phyloP scores from a whole-genome alignment of 2,113 vertebrate genomes.

The Rhizomys pruinosus region DNA sequence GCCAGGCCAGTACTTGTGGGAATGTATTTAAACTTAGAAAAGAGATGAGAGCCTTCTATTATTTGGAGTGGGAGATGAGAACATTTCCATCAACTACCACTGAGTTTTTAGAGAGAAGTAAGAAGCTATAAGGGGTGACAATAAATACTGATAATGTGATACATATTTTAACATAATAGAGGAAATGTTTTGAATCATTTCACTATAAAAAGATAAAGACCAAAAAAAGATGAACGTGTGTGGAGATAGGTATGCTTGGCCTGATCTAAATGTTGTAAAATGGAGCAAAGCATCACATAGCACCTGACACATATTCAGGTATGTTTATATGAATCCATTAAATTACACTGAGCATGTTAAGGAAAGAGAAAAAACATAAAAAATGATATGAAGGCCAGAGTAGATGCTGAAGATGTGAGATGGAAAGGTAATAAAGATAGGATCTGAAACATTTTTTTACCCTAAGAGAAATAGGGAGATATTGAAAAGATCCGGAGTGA shows the following conservation, averaged over 20 bases:
- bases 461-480: background rate
- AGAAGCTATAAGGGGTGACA: no score
- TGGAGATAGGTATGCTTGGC: background rate
- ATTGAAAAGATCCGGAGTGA: background rate
- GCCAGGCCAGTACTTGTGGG: background rate
- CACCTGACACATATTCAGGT: background rate
- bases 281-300: background rate
- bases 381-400: rapidly evolving
- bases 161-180: background rate
- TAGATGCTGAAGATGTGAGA: background rate
- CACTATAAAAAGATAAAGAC: background rate
- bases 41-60: background rate
- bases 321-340: background rate
- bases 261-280: background rate
- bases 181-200: background rate
- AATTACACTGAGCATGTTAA: background rate
- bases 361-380: background rate
- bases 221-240: background rate
- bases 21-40: background rate
- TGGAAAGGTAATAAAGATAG: background rate
- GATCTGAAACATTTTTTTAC: background rate
- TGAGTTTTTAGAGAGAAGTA: background rate
- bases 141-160: background rate
- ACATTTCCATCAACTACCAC: background rate
- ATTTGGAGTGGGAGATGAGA: background rate